Conservation (phyloP, 2,113 vertebrate species). For the Ciconia boyciana region DNA sequence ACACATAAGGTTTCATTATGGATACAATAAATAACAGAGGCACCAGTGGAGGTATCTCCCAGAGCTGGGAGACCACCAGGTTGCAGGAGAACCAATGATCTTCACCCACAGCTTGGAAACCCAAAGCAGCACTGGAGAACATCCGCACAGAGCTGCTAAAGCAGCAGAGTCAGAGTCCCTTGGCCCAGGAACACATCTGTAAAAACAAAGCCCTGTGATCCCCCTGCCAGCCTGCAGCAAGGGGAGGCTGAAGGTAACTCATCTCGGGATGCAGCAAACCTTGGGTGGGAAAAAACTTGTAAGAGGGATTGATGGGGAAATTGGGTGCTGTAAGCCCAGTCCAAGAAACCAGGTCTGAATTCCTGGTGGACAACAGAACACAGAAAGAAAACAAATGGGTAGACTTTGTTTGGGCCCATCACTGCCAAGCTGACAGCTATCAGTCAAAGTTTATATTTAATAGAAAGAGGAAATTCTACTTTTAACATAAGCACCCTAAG, state of each 20-base stretch:
- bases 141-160: background rate
- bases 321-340: background rate
- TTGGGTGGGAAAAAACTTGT: background rate
- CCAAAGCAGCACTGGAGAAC: background rate
- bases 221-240: background rate
- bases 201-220: background rate
- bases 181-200: background rate
- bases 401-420: background rate
- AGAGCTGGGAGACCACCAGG: background rate
- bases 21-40: background rate
- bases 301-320: background rate
- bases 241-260: background rate
- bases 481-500: background rate
- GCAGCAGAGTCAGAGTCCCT: background rate
- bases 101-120: background rate
- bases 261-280: background rate
- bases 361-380: background rate
- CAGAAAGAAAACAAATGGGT: background rate
- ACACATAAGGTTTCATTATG: background rate
- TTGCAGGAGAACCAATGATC: background rate
- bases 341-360: background rate
- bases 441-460: background rate
- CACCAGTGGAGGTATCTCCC: background rate
- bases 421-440: background rate
- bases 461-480: background rate